Percentiles rank a stretch among this genome's conserved stretches.
Evolutionary conservation across 1,140 invertebrate species (phyloP).

Genomic region (Aphelinus certus): DNA sequence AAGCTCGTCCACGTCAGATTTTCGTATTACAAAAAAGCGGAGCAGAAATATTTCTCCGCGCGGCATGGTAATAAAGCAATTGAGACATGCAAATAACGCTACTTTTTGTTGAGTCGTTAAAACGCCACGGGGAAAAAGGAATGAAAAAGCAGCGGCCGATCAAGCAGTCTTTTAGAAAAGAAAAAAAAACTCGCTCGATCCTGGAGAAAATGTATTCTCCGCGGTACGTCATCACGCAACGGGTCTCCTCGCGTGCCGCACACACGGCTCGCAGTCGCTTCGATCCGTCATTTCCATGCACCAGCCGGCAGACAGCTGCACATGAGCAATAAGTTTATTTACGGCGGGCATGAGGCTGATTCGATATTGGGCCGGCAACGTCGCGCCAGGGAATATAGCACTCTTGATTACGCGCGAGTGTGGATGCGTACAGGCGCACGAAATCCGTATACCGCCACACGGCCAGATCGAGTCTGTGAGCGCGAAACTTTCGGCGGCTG

Average conservation of each 20-base stretch:
- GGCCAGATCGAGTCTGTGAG: not conserved
- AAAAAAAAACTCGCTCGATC: not conserved
- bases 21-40: no score
- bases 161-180: not conserved
- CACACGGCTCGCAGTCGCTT: constrained; percentile 34
- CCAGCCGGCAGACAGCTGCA: constrained; percentile 1
- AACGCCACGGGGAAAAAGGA: constrained; percentile 35
- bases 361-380: not conserved
- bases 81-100: constrained; percentile 30
- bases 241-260: constrained; percentile 34
- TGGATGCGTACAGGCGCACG: no score
- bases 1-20: not conserved
- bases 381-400: no score
- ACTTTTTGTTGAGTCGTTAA: no score
- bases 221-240: constrained; percentile 15
- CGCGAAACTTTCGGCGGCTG: not conserved
- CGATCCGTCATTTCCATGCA: constrained; percentile 27
- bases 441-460: not conserved
- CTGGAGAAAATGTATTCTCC: constrained; percentile 13
- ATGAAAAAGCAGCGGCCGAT: not conserved
- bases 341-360: not conserved
- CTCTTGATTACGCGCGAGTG: no score
- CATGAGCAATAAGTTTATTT: constrained; percentile 28
- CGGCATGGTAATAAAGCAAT: constrained; percentile 16
- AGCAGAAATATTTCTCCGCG: not conserved